phyloP scores from a whole-genome alignment of 2,888 invertebrate species.

The Norana najaformis region DNA sequence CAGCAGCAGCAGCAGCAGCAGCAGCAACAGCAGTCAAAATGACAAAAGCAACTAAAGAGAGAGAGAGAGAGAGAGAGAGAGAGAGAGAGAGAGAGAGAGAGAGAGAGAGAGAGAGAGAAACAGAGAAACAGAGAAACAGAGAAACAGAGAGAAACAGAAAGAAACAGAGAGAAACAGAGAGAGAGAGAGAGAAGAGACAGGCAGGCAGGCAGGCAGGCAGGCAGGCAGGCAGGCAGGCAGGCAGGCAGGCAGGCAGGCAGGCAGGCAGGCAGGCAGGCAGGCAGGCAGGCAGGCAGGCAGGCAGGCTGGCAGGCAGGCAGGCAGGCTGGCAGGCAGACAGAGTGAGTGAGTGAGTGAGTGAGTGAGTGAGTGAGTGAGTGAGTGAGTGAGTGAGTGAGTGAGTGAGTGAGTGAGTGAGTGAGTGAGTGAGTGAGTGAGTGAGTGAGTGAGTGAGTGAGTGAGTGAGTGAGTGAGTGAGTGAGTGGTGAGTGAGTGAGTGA shows the following conservation, averaged over 20 bases:
- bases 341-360: not conserved
- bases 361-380: not conserved
- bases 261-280: too few species aligned
- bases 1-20: not conserved
- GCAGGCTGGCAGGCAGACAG: too few species aligned
- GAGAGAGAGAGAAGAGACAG: not conserved
- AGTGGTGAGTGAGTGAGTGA: not conserved
- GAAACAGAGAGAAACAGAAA: not conserved
- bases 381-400: not conserved
- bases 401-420: not conserved
- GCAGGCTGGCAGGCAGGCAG: too few species aligned
- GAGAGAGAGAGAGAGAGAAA: too few species aligned
- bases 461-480: not conserved
- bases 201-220: too few species aligned
- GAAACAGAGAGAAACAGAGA: not conserved
- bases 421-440: not conserved
- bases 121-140: too few species aligned
- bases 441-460: too few species aligned
- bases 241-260: too few species aligned
- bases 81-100: too few species aligned
- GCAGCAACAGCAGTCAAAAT: not conserved
- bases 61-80: not conserved
- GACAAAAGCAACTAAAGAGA: not conserved
- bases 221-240: too few species aligned
- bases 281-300: too few species aligned